A percentile compares a stretch with the other conserved stretches of the same genome.
phyloP scores from a whole-genome alignment of 2,797 vertebrate species.

The Phaenicophaeus curvirostris region DNA sequence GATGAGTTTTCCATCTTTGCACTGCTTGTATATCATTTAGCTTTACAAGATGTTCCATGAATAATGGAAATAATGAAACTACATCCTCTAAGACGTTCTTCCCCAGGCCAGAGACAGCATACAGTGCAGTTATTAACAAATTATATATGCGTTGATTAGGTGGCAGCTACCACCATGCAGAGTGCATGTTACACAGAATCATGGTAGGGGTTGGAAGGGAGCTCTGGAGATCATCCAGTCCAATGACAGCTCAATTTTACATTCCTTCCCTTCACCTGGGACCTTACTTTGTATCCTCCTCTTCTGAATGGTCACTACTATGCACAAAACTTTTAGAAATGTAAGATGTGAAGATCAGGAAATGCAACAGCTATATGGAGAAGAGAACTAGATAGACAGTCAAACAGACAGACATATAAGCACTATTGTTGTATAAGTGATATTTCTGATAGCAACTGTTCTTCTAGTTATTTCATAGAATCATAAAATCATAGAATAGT shows the following conservation, averaged over 20 bases:
- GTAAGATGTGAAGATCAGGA: background rate
- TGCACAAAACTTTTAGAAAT: background rate
- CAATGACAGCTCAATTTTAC: background rate
- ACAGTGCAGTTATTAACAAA: background rate
- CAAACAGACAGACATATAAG: background rate
- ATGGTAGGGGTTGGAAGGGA: no score
- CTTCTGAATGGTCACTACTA: background rate
- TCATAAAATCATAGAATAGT: no score
- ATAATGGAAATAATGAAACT: slow-evolving; percentile 51
- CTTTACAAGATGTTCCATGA: slow-evolving; percentile 38
- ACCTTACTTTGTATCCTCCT: background rate
- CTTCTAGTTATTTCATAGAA: background rate
- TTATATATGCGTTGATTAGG: background rate
- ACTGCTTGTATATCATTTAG: slow-evolving; percentile 36
- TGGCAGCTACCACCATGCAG: background rate
- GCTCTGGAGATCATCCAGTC: no score
- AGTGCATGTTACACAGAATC: no score
- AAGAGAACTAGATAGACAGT: background rate
- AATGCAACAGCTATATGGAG: background rate
- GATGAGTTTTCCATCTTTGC: slow-evolving; percentile 23
- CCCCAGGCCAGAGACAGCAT: slow-evolving; percentile 1
- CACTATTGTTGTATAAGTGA: background rate
- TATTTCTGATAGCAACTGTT: background rate
- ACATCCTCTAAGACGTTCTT: slow-evolving; percentile 4
- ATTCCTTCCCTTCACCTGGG: background rate